phyloP scores from a whole-genome alignment of 2,797 vertebrate species.

The Emys orbicularis region DNA sequence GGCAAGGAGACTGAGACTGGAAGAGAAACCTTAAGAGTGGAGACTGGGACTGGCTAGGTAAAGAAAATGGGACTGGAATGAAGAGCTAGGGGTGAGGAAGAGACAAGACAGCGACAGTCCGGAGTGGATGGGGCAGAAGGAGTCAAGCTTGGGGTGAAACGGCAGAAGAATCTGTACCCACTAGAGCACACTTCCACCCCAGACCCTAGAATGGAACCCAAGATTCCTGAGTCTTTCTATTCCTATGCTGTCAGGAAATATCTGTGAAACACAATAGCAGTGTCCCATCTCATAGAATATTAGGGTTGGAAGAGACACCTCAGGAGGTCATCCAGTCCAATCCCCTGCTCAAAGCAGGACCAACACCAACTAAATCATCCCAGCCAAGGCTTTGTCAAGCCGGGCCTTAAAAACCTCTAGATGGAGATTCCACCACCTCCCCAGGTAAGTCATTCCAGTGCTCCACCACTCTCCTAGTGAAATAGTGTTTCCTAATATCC shows the following conservation, averaged over 20 bases:
- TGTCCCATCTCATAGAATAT: not conserved
- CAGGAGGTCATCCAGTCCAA: too few relatives aligned
- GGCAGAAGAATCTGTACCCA: not conserved
- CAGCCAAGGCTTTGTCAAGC: too few relatives aligned
- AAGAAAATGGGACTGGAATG: not conserved
- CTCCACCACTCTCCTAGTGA: too few relatives aligned
- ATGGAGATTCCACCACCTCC: too few relatives aligned
- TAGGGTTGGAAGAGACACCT: too few relatives aligned
- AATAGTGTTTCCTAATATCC: too few relatives aligned
- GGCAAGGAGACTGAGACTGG: not conserved
- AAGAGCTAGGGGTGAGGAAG: not conserved
- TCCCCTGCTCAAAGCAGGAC: too few relatives aligned
- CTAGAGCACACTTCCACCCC: not conserved
- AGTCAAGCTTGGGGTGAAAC: not conserved
- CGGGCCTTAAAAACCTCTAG: too few relatives aligned
- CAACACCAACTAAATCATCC: too few relatives aligned
- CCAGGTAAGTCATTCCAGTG: too few relatives aligned
- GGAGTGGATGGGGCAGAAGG: not conserved
- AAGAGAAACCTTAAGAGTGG: not conserved
- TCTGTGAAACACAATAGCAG: not conserved
- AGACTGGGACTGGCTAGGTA: not conserved
- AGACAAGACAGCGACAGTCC: not conserved
- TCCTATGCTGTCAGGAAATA: not conserved
- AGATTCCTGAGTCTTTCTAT: not conserved
- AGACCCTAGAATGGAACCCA: too few relatives aligned